Base-by-base conservation (phyloP, 2,113 vertebrate genomes). In the Tupaia tana region DNA sequence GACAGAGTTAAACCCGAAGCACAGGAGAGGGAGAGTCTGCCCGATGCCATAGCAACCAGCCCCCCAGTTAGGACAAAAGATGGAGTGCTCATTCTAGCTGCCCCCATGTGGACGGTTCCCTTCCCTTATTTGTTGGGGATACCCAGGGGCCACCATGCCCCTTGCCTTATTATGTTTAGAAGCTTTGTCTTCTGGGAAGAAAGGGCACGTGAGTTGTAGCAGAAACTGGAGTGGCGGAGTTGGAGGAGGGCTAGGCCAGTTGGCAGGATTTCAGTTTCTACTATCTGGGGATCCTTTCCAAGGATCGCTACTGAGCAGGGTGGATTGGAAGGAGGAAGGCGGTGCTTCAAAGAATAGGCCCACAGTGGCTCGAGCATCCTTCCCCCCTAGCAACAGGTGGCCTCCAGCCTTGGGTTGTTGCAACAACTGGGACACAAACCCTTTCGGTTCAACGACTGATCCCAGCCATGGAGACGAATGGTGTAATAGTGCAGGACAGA, bases 1-100 rank as follows among this genome's bases (percentile, higher is more conserved):
- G 31, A 88, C 69, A 93, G 54, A 81, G 73, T 56, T 89, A 80
- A 95, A 80, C 54, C 88, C 75, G 90, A 86, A 83, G 63, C 43
- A 66, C 77, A 78, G 61, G 58, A 20, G 22, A 66, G 29, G 43
- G 86, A 82, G n/a, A 78, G 27, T 18, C 43, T 91, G 34, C 20
- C 79, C n/a, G 85, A 78, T 88, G 73, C 59, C 89, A 13, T 15
- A n/a, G 83, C 74, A 67, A 2, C 83, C 64, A 63, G n/a, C n/a
- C 59, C 43, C 59, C 70, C 61, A 61, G 25, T 9, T 82, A 70
- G 80, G 31, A 56, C n/a, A 58, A 22, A 86, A 83, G 66, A n/a
- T 80, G 58, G 82, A 24, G 43, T 54, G n/a, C 13, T 95, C 69
- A 19, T 88, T 83, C 84, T 70, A 78, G 88, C 64, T 87, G 63